A percentile compares a stretch with the other conserved stretches of the same genome.
Conservation (phyloP, 2,888 invertebrate genomes). For the Drosophila multiciliata region DNA sequence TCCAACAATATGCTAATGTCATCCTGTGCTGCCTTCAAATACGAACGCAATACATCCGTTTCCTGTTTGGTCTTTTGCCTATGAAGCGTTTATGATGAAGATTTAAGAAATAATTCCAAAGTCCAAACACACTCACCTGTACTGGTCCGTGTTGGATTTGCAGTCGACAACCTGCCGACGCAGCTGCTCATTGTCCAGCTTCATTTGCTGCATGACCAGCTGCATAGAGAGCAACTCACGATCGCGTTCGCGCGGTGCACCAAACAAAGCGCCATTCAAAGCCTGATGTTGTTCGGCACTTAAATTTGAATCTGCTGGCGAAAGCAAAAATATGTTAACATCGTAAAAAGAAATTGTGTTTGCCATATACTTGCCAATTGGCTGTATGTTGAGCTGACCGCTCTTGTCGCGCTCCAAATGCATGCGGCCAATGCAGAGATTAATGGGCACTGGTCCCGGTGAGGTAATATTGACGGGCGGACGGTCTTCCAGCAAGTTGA, state of each 20-base stretch:
- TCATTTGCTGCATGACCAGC: slow-evolving; percentile 86
- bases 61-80: slow-evolving; percentile 86
- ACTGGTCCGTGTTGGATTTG: slow-evolving; percentile 86
- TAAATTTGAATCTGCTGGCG: slow-evolving; percentile 57
- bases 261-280: slow-evolving; percentile 63
- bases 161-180: slow-evolving; percentile 87
- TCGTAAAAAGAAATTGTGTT: accelerated
- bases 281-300: slow-evolving; percentile 48
- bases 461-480: slow-evolving; percentile 92
- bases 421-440: slow-evolving; percentile 90
- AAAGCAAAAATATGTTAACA: background rate
- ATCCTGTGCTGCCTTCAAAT: slow-evolving; percentile 90
- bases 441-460: slow-evolving; percentile 92
- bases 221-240: slow-evolving; percentile 85
- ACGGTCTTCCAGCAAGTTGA: slow-evolving; percentile 93
- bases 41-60: slow-evolving; percentile 87
- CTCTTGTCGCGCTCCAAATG: slow-evolving; percentile 89
- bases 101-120: background rate
- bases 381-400: slow-evolving; percentile 91
- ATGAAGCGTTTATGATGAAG: background rate
- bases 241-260: slow-evolving; percentile 83
- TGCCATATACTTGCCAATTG: slow-evolving; percentile 81
- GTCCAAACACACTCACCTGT: slow-evolving; percentile 79
- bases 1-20: slow-evolving; percentile 89
- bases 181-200: slow-evolving; percentile 88